These are phyloP conservation scores for Ivindomyrus marchei DNA, from an alignment of 2,113 vertebrate species.

Conservation along the genomic window DNA sequence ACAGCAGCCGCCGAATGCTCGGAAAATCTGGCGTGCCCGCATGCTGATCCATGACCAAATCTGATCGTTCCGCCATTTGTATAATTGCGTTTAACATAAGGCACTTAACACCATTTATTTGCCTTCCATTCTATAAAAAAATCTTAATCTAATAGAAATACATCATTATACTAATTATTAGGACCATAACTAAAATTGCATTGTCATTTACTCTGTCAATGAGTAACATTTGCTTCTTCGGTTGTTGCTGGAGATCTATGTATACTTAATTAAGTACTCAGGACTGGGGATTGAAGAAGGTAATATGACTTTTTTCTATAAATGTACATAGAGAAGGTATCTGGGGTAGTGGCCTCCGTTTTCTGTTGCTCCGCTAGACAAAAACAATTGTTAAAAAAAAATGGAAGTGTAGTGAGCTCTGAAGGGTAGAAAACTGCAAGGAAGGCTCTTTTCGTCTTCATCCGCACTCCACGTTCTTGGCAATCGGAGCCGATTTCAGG, in stretches of 20 bases:
- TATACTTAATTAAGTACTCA: not conserved
- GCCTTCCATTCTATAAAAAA: not conserved
- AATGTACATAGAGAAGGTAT: not conserved
- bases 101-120: not conserved
- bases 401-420: not conserved
- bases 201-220: not conserved
- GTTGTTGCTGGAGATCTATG: not conserved
- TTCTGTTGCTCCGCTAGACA: not conserved
- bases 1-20: not conserved
- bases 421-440: not conserved
- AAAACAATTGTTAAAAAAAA: not conserved
- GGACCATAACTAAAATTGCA: not conserved
- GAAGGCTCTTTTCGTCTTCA: not conserved
- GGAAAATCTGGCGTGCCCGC: not conserved
- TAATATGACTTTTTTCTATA: not conserved
- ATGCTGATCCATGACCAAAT: not conserved
- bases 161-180: not conserved
- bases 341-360: not conserved
- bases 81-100: not conserved
- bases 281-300: not conserved
- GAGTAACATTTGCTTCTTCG: not conserved
- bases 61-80: not conserved
- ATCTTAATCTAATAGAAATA: not conserved
- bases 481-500: conserved; percentile 36
- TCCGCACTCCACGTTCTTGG: not conserved